Conservation (phyloP, 2,797 vertebrate genomes). For the Falco biarmicus region DNA sequence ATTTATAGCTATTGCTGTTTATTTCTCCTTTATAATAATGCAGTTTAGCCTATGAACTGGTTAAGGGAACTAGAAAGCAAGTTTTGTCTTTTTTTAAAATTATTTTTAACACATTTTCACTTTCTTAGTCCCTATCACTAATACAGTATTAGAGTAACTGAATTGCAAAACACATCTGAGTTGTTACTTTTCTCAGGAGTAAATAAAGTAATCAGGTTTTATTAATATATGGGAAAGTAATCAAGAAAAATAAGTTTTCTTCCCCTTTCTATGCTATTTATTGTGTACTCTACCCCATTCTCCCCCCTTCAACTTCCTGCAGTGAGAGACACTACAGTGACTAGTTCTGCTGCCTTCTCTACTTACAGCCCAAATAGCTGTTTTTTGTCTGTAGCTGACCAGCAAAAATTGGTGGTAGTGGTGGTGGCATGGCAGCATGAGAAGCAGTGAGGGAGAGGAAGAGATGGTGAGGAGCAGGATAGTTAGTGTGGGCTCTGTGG, state of each 20-base stretch:
- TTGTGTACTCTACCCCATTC: background rate
- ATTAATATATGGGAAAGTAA: background rate
- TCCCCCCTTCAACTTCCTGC: background rate
- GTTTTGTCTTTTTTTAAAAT: background rate
- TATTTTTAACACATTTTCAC: background rate
- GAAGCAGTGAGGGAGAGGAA: background rate
- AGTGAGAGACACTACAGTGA: rapidly evolving
- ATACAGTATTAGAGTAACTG: background rate
- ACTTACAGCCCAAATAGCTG: background rate
- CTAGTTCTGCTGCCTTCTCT: background rate
- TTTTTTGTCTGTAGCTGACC: background rate
- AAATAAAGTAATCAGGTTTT: background rate
- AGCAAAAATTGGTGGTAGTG: background rate
- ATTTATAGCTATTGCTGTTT: background rate
- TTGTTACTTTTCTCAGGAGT: background rate
- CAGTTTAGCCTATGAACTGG: background rate
- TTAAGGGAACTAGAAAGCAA: background rate
- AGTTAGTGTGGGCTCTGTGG: background rate
- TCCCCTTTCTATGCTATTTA: background rate
- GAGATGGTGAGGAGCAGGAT: background rate
- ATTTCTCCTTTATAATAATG: background rate
- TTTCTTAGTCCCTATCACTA: background rate
- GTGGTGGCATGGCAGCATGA: background rate
- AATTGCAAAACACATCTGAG: background rate
- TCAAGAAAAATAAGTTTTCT: conserved; percentile 3